These are phyloP conservation scores for Gallinago paraguaiae DNA, from an alignment of 2,113 vertebrate genomes.

Conservation along the genomic window DNA sequence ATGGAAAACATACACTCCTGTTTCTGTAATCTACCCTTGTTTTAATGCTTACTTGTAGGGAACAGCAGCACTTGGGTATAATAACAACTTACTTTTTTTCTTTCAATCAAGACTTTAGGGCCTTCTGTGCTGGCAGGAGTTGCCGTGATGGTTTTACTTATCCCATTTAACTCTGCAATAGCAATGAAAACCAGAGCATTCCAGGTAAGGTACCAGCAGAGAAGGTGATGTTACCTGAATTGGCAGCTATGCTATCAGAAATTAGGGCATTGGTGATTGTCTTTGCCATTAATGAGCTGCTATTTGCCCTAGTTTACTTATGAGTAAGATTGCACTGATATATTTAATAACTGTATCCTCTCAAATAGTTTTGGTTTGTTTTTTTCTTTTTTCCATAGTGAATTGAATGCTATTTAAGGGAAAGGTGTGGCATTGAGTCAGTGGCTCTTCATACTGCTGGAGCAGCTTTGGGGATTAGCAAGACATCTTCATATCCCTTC, in stretches of 20 bases:
- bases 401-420: background rate
- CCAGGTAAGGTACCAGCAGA: constrained; percentile 79
- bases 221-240: background rate
- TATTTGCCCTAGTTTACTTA: background rate
- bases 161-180: constrained; percentile 91
- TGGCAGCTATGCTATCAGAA: background rate
- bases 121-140: constrained; percentile 91
- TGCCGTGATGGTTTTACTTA: constrained; percentile 90
- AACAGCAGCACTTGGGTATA: background rate
- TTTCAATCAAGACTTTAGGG: constrained; percentile 82
- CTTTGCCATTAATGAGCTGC: background rate
- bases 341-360: background rate
- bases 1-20: background rate
- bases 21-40: background rate
- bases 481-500: background rate
- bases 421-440: background rate
- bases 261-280: background rate
- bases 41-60: background rate
- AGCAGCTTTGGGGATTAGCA: background rate
- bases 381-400: background rate
- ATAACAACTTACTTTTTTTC: background rate
- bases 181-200: constrained; percentile 89
- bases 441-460: background rate
- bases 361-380: background rate
- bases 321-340: background rate